phyloP scores from a whole-genome alignment of 1,140 invertebrate species.

The Parasteatoda tepidariorum region DNA sequence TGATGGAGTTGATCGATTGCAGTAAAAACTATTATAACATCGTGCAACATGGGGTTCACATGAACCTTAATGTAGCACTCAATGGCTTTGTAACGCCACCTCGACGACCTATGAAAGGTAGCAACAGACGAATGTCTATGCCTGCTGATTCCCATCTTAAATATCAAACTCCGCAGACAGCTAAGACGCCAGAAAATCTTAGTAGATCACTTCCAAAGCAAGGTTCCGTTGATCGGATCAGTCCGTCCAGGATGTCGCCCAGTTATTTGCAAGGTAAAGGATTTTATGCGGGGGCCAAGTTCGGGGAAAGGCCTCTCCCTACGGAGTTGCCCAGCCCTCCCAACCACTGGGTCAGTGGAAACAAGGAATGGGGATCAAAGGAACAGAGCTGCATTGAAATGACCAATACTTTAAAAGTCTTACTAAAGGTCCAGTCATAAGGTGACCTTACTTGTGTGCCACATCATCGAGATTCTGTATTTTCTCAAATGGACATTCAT shows the following conservation, averaged over 20 bases:
- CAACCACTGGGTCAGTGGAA: slow-evolving; percentile 34
- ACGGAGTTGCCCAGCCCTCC: slow-evolving; percentile 44
- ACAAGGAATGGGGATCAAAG: not conserved
- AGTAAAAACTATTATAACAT: slow-evolving; percentile 17
- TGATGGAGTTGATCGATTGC: slow-evolving; percentile 43
- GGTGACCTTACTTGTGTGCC: slow-evolving; percentile 17
- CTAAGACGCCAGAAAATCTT: slow-evolving; percentile 9
- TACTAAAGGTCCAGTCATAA: slow-evolving; percentile 55
- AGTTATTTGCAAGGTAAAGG: slow-evolving; percentile 22
- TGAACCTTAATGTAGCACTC: slow-evolving; percentile 32
- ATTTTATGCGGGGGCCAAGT: slow-evolving; percentile 55
- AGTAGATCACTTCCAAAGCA: slow-evolving; percentile 38
- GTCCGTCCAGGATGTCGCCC: slow-evolving; percentile 55
- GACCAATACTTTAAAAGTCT: slow-evolving; percentile 36
- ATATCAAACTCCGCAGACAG: not conserved
- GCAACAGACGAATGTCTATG: slow-evolving; percentile 1
- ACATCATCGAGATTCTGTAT: slow-evolving; percentile 18
- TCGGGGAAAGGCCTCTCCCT: slow-evolving; percentile 39
- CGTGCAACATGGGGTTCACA: slow-evolving; percentile 34
- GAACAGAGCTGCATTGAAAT: slow-evolving; percentile 42
- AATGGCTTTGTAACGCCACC: slow-evolving; percentile 41
- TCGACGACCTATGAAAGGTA: slow-evolving; percentile 1
- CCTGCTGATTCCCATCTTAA: slow-evolving; percentile 5
- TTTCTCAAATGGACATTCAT: not conserved
- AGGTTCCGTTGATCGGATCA: slow-evolving; percentile 19